Base-by-base conservation (phyloP, 1,140 invertebrate species). In the Scaptomyza pallida region DNA sequence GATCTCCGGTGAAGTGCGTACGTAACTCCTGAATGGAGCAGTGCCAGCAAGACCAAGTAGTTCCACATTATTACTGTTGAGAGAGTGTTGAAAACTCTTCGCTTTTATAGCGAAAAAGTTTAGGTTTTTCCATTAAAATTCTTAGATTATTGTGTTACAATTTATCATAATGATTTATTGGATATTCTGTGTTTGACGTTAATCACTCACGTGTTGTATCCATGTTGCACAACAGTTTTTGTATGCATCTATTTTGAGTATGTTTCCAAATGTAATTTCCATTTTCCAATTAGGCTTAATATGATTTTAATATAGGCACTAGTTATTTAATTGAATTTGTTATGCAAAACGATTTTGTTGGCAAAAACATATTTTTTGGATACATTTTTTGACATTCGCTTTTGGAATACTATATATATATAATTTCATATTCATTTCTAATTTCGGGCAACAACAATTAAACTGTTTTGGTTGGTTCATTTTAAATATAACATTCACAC, bases 281-380 rank as follows among this genome's bases (percentile, higher is more conserved):
- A 86, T 78, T 86, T 79, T 72, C 37, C 65, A 75, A 76, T 86
- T 86, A 88, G 41, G 57, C 57, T 56, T 62, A 74, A 86, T 77
- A 65, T 55, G 60, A 47, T 86, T 85, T 73, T 76, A 80, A 85
- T 85, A 48, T 51, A 26, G 30, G 63, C 37, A 56, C 59, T 59
- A 50, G 51, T 12, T 51, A 71, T 72, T 81, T 72, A 81, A 86
- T 86, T 81, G 61, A 81, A 77, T 85, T 80, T 78, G 55, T 71
- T 78, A 75, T 81, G 81, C 81, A 77, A 75, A 86, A 45, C 59
- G 45, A 37, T 76, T 21, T 47, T 45, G 30, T 35, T 13, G 23
- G 23, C 26, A 41, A 45, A 16, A n/a, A 35, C 17, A 15, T 52
- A 45, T 51, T 26, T 23, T 6, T 4, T 9, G 1, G 19, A 17